Percentiles rank a stretch among this genome's conserved stretches.
phyloP scores from a whole-genome alignment of 2,113 vertebrate genomes.

The Andinoacara biseriatus region DNA sequence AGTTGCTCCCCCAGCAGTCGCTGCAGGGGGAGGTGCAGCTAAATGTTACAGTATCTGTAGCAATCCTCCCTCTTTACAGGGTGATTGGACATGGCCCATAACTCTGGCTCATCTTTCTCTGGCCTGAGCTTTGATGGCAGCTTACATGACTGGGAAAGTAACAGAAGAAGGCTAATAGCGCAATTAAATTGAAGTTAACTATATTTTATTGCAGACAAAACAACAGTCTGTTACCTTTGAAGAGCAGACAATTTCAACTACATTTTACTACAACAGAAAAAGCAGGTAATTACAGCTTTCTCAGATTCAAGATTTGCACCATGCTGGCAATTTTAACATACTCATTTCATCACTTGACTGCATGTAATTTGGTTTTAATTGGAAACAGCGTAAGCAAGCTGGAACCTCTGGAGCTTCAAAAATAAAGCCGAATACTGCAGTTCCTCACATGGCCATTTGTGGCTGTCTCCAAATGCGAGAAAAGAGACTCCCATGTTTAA shows the following conservation, averaged over 20 bases:
- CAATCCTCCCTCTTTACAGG: slow-evolving; percentile 69
- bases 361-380: slow-evolving; percentile 12
- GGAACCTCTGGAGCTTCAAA: neutral
- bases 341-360: neutral
- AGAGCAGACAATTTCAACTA: slow-evolving; percentile 17
- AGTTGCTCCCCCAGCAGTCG: slow-evolving; percentile 49
- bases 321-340: neutral
- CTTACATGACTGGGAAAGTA: slow-evolving; percentile 54
- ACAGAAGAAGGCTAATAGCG: slow-evolving; percentile 38
- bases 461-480: neutral
- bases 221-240: slow-evolving; percentile 19
- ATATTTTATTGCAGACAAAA: slow-evolving; percentile 56
- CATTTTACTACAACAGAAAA: neutral
- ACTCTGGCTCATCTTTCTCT: slow-evolving; percentile 63
- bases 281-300: neutral
- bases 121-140: slow-evolving; percentile 57
- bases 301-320: neutral
- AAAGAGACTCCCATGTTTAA: neutral
- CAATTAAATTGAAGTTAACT: slow-evolving; percentile 63
- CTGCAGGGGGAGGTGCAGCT: slow-evolving; percentile 61
- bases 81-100: slow-evolving; percentile 76
- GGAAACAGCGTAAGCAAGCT: neutral
- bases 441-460: neutral
- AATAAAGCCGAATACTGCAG: neutral
- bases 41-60: slow-evolving; percentile 67